A percentile compares a stretch with the other conserved stretches of the same genome.
Conservation (phyloP, 2,113 vertebrate species). For the Rhabdomys dilectus region DNA sequence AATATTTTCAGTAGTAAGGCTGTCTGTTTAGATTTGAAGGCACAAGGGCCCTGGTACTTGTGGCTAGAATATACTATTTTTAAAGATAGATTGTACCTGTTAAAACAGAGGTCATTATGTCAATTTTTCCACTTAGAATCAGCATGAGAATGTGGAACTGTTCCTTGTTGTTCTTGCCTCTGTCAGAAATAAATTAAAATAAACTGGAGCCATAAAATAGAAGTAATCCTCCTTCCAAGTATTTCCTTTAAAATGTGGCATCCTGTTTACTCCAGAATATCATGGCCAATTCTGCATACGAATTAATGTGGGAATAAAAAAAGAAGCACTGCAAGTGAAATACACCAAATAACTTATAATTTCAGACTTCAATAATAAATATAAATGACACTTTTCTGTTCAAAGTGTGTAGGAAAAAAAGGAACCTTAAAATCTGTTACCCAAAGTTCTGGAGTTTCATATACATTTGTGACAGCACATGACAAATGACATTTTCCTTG, state of each 20-base stretch:
- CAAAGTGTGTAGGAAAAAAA: constrained; percentile 39
- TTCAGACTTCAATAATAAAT: constrained; percentile 66
- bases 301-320: constrained; percentile 74
- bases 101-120: constrained; percentile 73
- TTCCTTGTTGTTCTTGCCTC: constrained; percentile 76
- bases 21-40: constrained; percentile 50
- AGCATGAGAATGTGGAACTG: constrained; percentile 56
- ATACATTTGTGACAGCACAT: constrained; percentile 34
- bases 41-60: not conserved
- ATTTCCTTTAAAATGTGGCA: constrained; percentile 74
- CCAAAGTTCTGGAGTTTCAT: constrained; percentile 49
- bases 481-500: not conserved
- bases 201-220: constrained; percentile 76
- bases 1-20: constrained; percentile 49
- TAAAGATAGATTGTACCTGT: constrained; percentile 57
- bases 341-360: constrained; percentile 64
- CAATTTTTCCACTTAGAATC: constrained; percentile 70
- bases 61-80: constrained; percentile 52
- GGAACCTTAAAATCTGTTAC: constrained; percentile 26
- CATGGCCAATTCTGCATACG: constrained; percentile 75
- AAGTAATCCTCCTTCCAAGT: constrained; percentile 77
- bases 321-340: constrained; percentile 55
- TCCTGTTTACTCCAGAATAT: constrained; percentile 76
- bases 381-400: constrained; percentile 60
- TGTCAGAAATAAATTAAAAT: constrained; percentile 83